phyloP scores from a whole-genome alignment of 2,113 vertebrate genomes.

The Oreocharis arfaki region DNA sequence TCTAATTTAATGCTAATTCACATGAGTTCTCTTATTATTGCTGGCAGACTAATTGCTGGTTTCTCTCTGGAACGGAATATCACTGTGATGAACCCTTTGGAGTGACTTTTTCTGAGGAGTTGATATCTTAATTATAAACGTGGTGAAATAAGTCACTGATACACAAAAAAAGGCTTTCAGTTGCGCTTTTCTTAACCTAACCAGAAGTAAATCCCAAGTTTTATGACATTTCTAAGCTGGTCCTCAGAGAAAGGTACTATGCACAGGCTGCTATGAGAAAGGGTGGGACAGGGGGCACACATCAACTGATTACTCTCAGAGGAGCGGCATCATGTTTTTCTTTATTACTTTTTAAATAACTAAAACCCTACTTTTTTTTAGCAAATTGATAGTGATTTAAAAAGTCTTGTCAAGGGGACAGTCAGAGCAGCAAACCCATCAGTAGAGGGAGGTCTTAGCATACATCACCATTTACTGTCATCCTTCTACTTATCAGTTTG shows the following conservation, averaged over 20 bases:
- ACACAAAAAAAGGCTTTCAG: neutral
- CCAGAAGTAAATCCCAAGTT: neutral
- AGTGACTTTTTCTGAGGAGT: neutral
- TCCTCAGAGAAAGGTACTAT: neutral
- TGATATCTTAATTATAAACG: neutral
- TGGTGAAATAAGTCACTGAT: neutral
- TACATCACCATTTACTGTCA: neutral
- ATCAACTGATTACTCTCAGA: neutral
- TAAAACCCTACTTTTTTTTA: neutral
- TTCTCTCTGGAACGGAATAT: neutral
- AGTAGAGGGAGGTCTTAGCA: neutral
- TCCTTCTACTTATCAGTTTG: neutral
- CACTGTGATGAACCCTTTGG: neutral
- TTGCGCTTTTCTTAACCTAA: neutral
- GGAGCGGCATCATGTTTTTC: neutral
- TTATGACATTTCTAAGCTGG: neutral
- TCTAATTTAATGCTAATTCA: neutral
- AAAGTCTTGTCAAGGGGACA: neutral
- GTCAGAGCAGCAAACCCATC: neutral
- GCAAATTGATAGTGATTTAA: neutral
- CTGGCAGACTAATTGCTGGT: neutral
- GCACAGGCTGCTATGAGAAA: neutral
- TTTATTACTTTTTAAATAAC: conserved; percentile 20
- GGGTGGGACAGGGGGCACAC: too few relatives aligned
- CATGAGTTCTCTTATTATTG: neutral